Evolutionary conservation across 2,113 vertebrate species (phyloP).

Genomic region (Syngnathus typhle): DNA sequence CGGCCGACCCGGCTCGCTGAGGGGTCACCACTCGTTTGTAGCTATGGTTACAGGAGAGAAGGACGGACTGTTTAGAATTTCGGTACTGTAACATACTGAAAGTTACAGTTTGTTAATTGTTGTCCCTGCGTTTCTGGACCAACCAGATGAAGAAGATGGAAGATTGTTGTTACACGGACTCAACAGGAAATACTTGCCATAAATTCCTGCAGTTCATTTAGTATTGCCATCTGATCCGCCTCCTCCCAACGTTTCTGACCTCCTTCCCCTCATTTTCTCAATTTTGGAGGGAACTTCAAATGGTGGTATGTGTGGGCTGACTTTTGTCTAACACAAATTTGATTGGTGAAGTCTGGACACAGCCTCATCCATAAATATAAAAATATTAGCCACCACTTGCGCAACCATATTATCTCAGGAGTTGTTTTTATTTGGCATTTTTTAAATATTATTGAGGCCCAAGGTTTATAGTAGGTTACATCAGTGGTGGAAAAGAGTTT

Average conservation of each 20-base stretch:
- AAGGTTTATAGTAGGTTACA: background rate
- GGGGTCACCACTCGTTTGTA: conserved; percentile 88
- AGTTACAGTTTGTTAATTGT: background rate
- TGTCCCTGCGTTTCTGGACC: background rate
- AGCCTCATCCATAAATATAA: background rate
- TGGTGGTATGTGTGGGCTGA: background rate
- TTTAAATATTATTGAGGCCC: background rate
- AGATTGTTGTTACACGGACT: too few species aligned
- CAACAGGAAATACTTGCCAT: too few species aligned
- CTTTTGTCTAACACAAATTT: background rate
- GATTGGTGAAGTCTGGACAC: background rate
- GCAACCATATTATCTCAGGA: background rate
- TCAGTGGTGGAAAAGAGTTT: background rate
- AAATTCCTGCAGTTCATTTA: too few species aligned
- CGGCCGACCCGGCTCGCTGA: conserved; percentile 77
- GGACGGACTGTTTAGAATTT: conserved; percentile 4
- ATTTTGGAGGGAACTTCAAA: background rate
- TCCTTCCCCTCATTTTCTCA: too few species aligned
- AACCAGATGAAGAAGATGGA: background rate
- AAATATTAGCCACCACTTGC: background rate
- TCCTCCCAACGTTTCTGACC: too few species aligned
- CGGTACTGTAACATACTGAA: background rate
- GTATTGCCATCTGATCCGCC: too few species aligned
- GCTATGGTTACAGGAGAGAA: conserved; percentile 60
- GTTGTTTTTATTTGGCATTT: background rate